Evolutionary conservation across 2,888 invertebrate species (phyloP).

Genomic region (Athalia rosae): DNA sequence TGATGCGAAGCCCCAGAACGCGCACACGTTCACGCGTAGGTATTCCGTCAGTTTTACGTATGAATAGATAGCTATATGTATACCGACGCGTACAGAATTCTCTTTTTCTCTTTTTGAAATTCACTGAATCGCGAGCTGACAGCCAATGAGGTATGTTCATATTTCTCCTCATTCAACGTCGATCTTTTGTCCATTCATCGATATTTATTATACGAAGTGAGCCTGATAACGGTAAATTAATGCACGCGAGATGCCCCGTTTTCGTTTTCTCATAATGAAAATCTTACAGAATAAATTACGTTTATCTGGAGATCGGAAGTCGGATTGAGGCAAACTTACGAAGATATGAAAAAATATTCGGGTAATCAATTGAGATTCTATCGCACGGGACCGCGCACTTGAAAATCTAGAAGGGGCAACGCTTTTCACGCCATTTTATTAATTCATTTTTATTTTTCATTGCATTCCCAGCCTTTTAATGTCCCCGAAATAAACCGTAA

Average conservation of each 20-base stretch:
- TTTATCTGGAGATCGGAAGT: no score
- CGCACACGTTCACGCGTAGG: slow-evolving; percentile 11
- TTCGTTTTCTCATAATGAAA: no score
- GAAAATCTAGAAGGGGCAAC: no score
- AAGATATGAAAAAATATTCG: no score
- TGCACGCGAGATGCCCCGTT: neutral
- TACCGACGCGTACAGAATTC: neutral
- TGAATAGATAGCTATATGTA: slow-evolving; percentile 7
- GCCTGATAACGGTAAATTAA: slow-evolving; percentile 18
- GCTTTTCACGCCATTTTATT: no score
- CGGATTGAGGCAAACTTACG: no score
- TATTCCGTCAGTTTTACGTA: slow-evolving; percentile 14
- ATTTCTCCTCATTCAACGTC: slow-evolving; percentile 16
- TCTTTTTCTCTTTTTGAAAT: slow-evolving; percentile 25
- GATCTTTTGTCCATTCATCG: slow-evolving; percentile 7
- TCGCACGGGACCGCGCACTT: no score
- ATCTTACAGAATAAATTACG: no score
- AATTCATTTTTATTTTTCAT: no score
- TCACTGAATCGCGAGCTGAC: neutral
- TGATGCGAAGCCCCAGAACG: slow-evolving; percentile 16
- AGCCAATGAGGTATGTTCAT: slow-evolving; percentile 1
- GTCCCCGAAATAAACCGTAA: no score
- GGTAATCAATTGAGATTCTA: no score
- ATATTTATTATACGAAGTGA: neutral
- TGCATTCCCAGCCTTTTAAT: no score